phyloP scores from a whole-genome alignment of 2,113 vertebrate genomes.

The Nesoenas mayeri region DNA sequence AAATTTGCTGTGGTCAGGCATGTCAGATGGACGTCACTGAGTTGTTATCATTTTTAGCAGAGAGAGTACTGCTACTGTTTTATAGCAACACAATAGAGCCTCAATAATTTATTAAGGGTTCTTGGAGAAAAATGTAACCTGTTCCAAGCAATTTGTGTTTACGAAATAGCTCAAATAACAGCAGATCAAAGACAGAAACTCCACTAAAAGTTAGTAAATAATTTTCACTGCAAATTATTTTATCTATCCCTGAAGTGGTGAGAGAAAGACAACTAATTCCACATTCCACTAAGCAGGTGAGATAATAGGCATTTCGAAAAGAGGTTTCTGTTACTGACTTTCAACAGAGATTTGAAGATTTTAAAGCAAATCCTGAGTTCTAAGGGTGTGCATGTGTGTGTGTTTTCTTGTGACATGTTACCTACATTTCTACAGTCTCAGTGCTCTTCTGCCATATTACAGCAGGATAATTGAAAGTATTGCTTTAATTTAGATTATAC shows the following conservation, averaged over 20 bases:
- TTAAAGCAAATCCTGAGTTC: neutral
- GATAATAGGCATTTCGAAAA: neutral
- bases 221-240: neutral
- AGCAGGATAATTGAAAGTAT: slow-evolving; percentile 3
- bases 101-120: neutral
- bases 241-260: neutral
- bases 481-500: neutral
- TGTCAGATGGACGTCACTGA: neutral
- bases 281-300: neutral
- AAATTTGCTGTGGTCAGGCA: neutral
- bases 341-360: neutral
- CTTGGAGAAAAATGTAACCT: neutral
- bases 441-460: neutral
- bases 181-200: neutral
- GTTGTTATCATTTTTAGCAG: neutral
- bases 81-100: neutral
- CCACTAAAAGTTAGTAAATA: neutral
- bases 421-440: neutral
- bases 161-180: neutral
- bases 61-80: neutral
- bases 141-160: neutral
- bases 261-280: neutral
- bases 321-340: neutral
- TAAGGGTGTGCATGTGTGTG: neutral
- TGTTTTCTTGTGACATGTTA: neutral